Evolutionary conservation across 2,113 vertebrate species (phyloP).

Genomic region (Cebidichthys violaceus): DNA sequence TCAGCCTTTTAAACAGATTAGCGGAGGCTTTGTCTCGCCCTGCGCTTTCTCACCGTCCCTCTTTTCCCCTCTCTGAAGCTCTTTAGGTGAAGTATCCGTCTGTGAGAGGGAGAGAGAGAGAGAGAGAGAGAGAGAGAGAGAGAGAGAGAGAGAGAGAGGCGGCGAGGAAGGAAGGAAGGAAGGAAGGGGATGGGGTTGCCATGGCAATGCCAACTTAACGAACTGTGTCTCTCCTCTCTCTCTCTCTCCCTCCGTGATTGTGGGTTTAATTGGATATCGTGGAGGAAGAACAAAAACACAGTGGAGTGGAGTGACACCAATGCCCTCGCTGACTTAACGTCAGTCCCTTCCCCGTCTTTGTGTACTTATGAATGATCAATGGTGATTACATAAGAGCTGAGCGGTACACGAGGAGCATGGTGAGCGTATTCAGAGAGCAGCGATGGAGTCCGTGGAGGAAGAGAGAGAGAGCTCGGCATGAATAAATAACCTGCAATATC

Average conservation of each 20-base stretch:
- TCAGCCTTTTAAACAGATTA: slow-evolving; percentile 38
- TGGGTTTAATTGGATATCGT: slow-evolving; percentile 50
- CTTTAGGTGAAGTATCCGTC: slow-evolving; percentile 25
- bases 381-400: slow-evolving; percentile 45
- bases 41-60: slow-evolving; percentile 18
- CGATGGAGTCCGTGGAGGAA: neutral
- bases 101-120: no score
- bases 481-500: slow-evolving; percentile 24
- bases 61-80: slow-evolving; percentile 7
- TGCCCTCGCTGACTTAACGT: neutral
- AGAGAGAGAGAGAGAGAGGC: no score
- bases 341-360: neutral
- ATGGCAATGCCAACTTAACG: slow-evolving; percentile 54
- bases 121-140: no score
- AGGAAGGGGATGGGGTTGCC: slow-evolving; percentile 54
- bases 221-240: slow-evolving; percentile 24
- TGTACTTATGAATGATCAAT: slow-evolving; percentile 61
- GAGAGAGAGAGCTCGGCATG: neutral
- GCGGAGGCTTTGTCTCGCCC: slow-evolving; percentile 24
- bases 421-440: slow-evolving; percentile 22
- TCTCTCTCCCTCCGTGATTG: slow-evolving; percentile 18
- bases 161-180: no score
- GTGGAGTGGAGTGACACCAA: slow-evolving; percentile 17
- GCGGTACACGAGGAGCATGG: slow-evolving; percentile 24
- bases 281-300: slow-evolving; percentile 32